Evolutionary conservation across 2,888 invertebrate species (phyloP), one percentile per base, ranked within the genome.

Genomic region (Tipula lateralis): DNA sequence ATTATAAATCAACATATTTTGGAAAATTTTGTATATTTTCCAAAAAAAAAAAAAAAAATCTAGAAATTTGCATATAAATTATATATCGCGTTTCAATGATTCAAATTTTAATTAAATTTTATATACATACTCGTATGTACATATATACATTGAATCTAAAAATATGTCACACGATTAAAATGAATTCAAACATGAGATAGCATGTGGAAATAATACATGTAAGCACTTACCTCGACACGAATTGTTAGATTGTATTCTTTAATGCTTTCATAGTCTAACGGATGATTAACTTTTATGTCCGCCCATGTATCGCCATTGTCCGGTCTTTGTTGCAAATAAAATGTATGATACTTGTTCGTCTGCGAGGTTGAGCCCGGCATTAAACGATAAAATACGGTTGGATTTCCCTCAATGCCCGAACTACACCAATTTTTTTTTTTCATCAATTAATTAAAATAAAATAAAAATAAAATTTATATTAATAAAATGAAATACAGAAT

Each of bases 341-440:
- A 98, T 86, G 97, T 97, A 91, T 98, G 96, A 91, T 95, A 95
- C 91, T 97, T 98, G 92, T 98, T 98, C 87, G 97, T 98, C 91
- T 98, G 97, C 6, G 97, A 96, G 85, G 97, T 98, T 39, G 97
- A 97, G 86, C 97, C 97, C 86, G 97, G 97, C 95, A 98, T 98
- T 89, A 98, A 91, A 86, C 96, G 95, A 91, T 98, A 98, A 92
- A 96, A 98, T 87, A 98, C 97, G 87, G 97, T 97, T 85, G 97
- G 97, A 91, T 97, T 98, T 91, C 96, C 96, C 90, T 97, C 97
- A 91, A 98, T 98, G 87, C 97, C 97, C 90, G 97, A 97, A 92
- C 97, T 97, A 93, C 87, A 83, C 84, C 32, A 32, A 29, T 30
- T 82, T 82, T 82, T 82, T 80, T 80, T 80, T 80, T 80, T 80